phyloP scores from a whole-genome alignment of 1,140 invertebrate genomes.

The Scylla paramamosain region DNA sequence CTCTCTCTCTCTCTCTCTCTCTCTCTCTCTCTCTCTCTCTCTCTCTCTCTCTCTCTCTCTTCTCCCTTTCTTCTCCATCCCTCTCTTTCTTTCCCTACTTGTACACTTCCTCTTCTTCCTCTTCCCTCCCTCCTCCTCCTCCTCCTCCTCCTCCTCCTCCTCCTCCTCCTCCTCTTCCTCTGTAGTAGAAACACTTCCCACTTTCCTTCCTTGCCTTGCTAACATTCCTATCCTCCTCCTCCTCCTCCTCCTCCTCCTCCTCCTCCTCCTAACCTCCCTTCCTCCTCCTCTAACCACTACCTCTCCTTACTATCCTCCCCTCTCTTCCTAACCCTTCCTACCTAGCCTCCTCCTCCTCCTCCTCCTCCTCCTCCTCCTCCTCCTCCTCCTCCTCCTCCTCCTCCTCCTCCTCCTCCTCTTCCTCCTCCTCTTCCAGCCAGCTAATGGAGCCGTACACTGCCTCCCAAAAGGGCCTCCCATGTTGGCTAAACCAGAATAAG shows the following conservation, averaged over 20 bases:
- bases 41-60: too few relatives aligned
- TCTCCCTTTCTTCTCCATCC: too few relatives aligned
- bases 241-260: background rate
- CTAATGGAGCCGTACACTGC: background rate
- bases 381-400: conserved; percentile 5
- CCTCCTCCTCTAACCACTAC: background rate
- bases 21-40: too few relatives aligned
- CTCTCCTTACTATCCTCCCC: background rate
- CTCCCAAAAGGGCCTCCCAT: background rate
- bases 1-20: too few relatives aligned
- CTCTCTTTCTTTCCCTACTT: background rate
- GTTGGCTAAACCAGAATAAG: background rate
- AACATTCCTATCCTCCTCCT: background rate
- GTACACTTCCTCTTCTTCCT: background rate
- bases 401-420: background rate
- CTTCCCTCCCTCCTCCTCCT: too few relatives aligned
- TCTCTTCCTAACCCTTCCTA: background rate
- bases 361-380: background rate
- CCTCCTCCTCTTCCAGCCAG: background rate
- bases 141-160: too few relatives aligned
- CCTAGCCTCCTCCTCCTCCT: background rate
- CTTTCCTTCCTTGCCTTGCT: too few relatives aligned
- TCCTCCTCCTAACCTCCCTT: background rate
- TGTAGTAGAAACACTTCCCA: too few relatives aligned
- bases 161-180: too few relatives aligned